Evolutionary conservation across 1,140 invertebrate genomes (phyloP).

Genomic region (Scaptomyza pallida): DNA sequence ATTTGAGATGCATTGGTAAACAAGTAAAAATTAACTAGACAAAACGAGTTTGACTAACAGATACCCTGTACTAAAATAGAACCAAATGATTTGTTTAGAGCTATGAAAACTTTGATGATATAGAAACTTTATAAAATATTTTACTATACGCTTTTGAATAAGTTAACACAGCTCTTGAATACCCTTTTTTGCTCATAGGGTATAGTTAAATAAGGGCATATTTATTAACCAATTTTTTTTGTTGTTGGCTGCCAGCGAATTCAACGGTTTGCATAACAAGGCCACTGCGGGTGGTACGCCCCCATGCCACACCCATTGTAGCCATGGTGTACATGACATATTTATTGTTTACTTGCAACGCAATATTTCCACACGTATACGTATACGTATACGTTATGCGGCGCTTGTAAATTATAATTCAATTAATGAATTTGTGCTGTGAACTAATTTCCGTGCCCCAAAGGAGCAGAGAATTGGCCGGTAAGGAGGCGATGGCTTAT

Average conservation of each 20-base stretch:
- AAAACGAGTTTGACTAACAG: not conserved
- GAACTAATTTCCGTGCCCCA: constrained; percentile 57
- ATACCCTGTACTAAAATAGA: not conserved
- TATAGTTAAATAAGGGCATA: constrained; percentile 4
- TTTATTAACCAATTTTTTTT: constrained; percentile 8
- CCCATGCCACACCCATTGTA: constrained; percentile 5
- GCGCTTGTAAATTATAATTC: constrained; percentile 64
- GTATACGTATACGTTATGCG: no score
- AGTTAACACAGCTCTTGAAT: not conserved
- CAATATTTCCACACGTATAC: constrained; percentile 4
- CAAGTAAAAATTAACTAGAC: not conserved
- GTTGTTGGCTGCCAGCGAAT: not conserved
- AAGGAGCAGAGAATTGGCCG: constrained; percentile 3
- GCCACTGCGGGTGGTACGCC: constrained; percentile 17
- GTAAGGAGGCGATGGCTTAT: not conserved
- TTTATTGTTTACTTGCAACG: constrained; percentile 45
- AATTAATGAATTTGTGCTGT: constrained; percentile 67
- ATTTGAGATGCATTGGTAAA: constrained; percentile 29
- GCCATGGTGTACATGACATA: constrained; percentile 43
- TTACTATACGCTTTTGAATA: not conserved
- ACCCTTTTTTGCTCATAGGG: constrained; percentile 1
- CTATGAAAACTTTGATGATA: not conserved
- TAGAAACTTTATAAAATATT: no score
- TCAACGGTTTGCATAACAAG: constrained; percentile 32
- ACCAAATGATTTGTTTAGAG: not conserved